Conservation (phyloP, 2,797 vertebrate genomes). For the Setipinna tenuifilis region DNA sequence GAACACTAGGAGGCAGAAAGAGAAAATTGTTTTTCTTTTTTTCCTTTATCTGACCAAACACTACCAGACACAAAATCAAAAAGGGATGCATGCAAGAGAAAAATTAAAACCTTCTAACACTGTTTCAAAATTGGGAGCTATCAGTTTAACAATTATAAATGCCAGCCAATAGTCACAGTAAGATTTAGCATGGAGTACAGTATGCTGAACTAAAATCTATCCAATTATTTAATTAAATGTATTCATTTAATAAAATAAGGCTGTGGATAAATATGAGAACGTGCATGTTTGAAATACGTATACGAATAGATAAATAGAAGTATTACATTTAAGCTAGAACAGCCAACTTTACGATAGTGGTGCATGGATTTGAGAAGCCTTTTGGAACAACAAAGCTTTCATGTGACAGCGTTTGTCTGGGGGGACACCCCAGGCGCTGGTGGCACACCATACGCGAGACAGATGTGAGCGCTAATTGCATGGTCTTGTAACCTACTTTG, state of each 20-base stretch:
- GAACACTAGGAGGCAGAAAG: not conserved
- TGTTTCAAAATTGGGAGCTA: not conserved
- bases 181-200: not conserved
- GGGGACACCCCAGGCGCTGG: not conserved
- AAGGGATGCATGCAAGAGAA: not conserved
- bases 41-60: not conserved
- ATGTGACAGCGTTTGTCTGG: not conserved
- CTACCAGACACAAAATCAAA: not conserved
- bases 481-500: slow-evolving; percentile 17
- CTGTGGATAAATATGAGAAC: not conserved
- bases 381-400: slow-evolving; percentile 2
- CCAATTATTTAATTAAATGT: too few species aligned
- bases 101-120: too few species aligned
- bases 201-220: not conserved
- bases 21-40: not conserved
- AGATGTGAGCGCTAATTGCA: slow-evolving; percentile 14
- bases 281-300: too few species aligned
- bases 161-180: not conserved
- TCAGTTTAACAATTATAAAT: not conserved
- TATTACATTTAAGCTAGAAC: too few species aligned
- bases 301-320: not conserved
- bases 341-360: not conserved
- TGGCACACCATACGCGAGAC: slow-evolving; percentile 12
- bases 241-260: not conserved
- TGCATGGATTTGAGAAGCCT: not conserved